Evolutionary conservation across 2,113 vertebrate species (phyloP).

Genomic region (Phyllostomus discolor): DNA sequence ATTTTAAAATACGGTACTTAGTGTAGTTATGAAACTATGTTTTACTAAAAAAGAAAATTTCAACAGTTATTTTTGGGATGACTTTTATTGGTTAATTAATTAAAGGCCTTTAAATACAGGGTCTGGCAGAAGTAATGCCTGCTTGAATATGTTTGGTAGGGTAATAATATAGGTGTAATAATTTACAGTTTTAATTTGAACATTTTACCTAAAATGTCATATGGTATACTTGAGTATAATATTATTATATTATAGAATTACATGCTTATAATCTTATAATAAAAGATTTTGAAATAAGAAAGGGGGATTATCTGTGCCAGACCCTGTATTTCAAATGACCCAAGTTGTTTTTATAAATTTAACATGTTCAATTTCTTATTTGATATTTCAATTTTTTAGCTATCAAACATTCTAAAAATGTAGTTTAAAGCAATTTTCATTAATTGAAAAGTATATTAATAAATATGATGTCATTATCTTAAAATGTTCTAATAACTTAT

Average conservation of each 20-base stretch:
- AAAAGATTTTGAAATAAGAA: no score
- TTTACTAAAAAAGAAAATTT: neutral
- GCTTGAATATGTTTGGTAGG: no score
- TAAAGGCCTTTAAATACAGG: neutral
- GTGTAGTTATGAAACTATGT: neutral
- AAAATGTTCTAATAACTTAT: neutral
- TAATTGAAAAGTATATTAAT: neutral
- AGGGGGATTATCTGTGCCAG: no score
- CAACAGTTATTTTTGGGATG: neutral
- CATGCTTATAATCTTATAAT: no score
- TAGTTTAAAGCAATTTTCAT: neutral
- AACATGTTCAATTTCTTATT: neutral
- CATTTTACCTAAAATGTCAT: no score
- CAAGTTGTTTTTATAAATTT: neutral
- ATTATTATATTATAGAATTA: no score
- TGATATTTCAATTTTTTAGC: neutral
- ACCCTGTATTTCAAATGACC: neutral
- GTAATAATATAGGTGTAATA: no score
- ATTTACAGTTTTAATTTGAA: no score
- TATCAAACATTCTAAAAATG: neutral
- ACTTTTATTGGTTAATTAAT: neutral
- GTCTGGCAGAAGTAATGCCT: no score
- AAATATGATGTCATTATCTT: neutral
- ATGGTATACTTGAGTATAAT: no score
- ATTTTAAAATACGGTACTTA: neutral